Conservation (phyloP, 2,888 invertebrate genomes). For the Acanthoscelides obtectus region DNA sequence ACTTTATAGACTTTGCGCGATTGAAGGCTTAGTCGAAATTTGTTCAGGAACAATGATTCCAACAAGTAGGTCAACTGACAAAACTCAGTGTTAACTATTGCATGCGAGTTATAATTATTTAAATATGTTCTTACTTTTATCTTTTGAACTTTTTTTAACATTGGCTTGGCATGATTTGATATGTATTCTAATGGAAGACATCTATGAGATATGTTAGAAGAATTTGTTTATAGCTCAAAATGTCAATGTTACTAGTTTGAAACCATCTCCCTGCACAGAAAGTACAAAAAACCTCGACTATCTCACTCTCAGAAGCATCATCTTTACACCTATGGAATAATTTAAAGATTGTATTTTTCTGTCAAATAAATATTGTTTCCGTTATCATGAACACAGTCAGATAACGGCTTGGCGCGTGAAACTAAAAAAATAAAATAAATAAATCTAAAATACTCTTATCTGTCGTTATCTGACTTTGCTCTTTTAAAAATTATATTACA, state of each 20-base stretch:
- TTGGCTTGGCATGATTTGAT: not conserved
- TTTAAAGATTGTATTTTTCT: constrained; percentile 25
- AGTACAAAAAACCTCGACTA: not conserved
- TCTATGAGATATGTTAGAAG: not conserved
- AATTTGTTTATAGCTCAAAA: not conserved
- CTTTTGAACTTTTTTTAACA: too few species aligned
- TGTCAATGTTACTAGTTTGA: not conserved
- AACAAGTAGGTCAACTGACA: too few species aligned
- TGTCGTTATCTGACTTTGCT: constrained; percentile 15
- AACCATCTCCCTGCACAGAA: not conserved
- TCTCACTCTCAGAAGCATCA: constrained; percentile 3
- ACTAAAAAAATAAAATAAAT: constrained; percentile 10
- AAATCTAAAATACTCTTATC: constrained; percentile 10
- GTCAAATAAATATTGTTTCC: constrained; percentile 26
- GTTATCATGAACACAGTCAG: constrained; percentile 7
- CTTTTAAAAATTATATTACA: constrained; percentile 9
- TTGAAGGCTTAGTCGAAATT: not conserved
- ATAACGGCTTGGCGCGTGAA: constrained; percentile 3
- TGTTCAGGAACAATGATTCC: not conserved
- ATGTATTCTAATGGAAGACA: not conserved
- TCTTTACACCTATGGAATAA: constrained; percentile 37
- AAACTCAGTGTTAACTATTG: too few species aligned
- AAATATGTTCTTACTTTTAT: too few species aligned
- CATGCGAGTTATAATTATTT: too few species aligned
- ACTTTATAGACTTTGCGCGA: not conserved